A percentile compares a stretch with the other conserved stretches of the same genome.
Conservation (phyloP, 2,797 vertebrate species). For the Gorsachius magnificus region DNA sequence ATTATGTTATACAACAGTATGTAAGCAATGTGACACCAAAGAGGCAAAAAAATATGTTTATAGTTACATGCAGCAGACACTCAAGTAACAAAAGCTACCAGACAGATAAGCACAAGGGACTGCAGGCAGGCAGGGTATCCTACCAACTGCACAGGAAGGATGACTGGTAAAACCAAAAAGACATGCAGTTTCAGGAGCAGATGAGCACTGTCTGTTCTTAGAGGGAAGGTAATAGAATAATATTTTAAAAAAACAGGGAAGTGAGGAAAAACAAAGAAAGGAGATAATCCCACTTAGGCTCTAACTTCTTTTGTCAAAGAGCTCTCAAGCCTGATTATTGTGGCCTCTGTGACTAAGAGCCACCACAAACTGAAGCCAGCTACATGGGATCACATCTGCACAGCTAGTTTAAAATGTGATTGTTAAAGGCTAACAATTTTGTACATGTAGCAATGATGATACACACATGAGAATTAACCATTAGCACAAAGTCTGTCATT, state of each 20-base stretch:
- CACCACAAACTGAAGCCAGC: background rate
- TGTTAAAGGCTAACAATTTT: background rate
- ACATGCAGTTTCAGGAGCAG: background rate
- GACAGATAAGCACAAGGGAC: background rate
- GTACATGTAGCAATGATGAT: background rate
- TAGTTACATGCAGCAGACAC: background rate
- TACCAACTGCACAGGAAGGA: background rate
- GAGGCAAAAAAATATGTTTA: background rate
- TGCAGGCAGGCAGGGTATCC: background rate
- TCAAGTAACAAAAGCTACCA: background rate
- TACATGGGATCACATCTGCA: background rate
- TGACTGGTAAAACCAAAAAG: background rate
- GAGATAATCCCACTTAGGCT: background rate
- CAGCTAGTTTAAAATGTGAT: background rate
- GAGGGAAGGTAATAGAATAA: background rate
- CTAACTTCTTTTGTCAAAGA: background rate
- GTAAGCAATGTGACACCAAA: background rate
- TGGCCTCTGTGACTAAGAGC: background rate
- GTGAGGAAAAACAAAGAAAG: background rate
- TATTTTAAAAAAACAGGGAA: background rate
- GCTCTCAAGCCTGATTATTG: background rate
- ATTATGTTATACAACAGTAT: no score
- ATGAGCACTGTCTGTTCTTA: background rate
- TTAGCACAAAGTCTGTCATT: background rate
- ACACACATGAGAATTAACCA: background rate